Percentiles rank a stretch among this genome's conserved stretches.
Conservation (phyloP, 2,113 vertebrate species). For the Boulengeromyrus knoepffleri region DNA sequence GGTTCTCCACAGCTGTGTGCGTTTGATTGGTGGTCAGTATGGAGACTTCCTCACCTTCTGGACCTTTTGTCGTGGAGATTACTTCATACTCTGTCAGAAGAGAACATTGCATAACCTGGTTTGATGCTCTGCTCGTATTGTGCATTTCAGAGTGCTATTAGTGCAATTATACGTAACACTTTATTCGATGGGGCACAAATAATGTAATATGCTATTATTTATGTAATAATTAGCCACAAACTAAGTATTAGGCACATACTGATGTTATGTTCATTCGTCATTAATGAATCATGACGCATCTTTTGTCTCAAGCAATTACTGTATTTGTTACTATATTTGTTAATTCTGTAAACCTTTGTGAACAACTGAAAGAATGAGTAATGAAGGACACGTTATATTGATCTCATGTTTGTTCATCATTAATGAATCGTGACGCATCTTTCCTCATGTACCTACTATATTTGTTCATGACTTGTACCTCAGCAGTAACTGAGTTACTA, state of each 20-base stretch:
- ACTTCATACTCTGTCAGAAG: conserved; percentile 78
- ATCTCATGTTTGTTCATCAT: neutral
- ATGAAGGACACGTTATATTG: neutral
- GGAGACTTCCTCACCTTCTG: conserved; percentile 69
- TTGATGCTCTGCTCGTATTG: neutral
- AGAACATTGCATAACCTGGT: neutral
- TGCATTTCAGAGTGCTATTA: neutral
- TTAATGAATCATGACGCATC: neutral
- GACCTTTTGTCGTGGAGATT: conserved; percentile 75
- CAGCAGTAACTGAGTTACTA: neutral
- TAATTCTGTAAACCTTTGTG: neutral
- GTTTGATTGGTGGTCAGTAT: conserved; percentile 87
- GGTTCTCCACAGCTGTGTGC: conserved; percentile 89
- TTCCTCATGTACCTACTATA: neutral
- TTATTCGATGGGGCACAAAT: neutral
- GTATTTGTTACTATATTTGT: neutral
- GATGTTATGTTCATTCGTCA: neutral
- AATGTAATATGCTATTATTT: neutral
- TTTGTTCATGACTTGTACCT: neutral
- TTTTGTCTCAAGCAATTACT: neutral
- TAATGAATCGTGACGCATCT: neutral
- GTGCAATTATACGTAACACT: neutral
- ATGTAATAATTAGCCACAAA: neutral
- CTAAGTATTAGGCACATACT: neutral
- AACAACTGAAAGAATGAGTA: neutral